These are phyloP conservation scores for Brienomyrus brachyistius DNA, from an alignment of 2,113 vertebrate genomes.

Conservation along the genomic window DNA sequence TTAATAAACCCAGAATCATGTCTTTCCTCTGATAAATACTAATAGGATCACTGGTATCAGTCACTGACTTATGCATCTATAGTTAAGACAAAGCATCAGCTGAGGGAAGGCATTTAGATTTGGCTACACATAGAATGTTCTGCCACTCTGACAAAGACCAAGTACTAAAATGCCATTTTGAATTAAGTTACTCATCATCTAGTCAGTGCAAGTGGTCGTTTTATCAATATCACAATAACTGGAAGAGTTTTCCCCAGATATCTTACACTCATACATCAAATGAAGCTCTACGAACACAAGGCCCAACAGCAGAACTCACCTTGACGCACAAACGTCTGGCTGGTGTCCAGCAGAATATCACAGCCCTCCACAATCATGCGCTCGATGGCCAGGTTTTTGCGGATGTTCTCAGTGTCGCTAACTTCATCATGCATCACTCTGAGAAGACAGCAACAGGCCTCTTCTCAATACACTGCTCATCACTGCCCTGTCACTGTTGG, in stretches of 20 bases:
- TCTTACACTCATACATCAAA: not conserved
- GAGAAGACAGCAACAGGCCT: constrained; percentile 23
- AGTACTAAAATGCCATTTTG: not conserved
- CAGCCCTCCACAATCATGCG: constrained; percentile 96
- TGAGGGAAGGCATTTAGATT: not conserved
- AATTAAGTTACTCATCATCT: not conserved
- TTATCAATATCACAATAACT: not conserved
- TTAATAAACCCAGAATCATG: not conserved
- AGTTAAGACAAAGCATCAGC: not conserved
- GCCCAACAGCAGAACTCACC: constrained; percentile 57
- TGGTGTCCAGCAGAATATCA: constrained; percentile 91
- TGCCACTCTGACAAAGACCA: not conserved
- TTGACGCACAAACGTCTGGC: constrained; percentile 92
- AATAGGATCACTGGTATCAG: not conserved
- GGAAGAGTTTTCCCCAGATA: not conserved
- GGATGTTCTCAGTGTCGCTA: constrained; percentile 95
- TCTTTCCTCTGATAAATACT: not conserved
- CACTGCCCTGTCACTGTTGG: not conserved
- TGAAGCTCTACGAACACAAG: not conserved
- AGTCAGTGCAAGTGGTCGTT: not conserved
- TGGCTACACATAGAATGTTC: not conserved
- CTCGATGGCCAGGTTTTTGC: constrained; percentile 94
- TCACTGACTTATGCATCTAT: not conserved
- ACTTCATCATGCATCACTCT: constrained; percentile 98
- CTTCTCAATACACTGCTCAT: not conserved